A percentile compares a stretch with the other conserved stretches of the same genome.
Conservation (phyloP, 2,888 invertebrate species). For the Pachliopta kotzebuea region DNA sequence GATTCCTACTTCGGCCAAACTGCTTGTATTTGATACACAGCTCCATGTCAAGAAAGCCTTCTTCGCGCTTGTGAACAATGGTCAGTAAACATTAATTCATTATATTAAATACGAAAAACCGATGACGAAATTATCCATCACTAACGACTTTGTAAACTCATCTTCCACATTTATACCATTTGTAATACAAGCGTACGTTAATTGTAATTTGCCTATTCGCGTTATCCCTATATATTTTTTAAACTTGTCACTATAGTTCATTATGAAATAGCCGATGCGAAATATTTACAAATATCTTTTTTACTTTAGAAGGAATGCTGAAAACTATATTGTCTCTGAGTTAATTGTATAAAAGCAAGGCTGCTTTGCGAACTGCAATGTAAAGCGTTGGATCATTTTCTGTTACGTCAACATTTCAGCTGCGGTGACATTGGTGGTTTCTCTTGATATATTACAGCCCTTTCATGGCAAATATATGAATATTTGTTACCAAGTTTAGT, state of each 20-base stretch:
- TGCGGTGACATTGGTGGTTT: not conserved
- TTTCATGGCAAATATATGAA: not conserved
- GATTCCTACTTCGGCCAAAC: constrained; percentile 99
- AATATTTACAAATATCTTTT: not conserved
- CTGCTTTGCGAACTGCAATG: not conserved
- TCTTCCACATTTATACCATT: no score
- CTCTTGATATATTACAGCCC: not conserved
- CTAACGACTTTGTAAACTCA: not conserved
- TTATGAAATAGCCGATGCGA: not conserved
- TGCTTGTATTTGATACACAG: constrained; percentile 99
- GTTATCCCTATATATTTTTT: not conserved
- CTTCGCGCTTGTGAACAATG: constrained; percentile 99
- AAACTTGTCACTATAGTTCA: not conserved
- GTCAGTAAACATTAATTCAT: constrained; percentile 78
- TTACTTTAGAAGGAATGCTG: not conserved
- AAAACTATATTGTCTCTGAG: not conserved
- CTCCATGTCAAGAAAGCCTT: constrained; percentile 99
- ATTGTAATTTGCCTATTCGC: no score
- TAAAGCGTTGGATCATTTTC: not conserved
- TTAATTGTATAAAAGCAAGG: not conserved
- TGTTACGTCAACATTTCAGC: not conserved
- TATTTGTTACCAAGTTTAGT: no score
- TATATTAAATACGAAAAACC: constrained; percentile 18
- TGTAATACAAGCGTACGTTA: no score
- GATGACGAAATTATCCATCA: constrained; percentile 11